Evolutionary conservation across 2,797 vertebrate genomes (phyloP), one percentile per base, ranked within the genome.

Genomic region (Manis pentadactyla): DNA sequence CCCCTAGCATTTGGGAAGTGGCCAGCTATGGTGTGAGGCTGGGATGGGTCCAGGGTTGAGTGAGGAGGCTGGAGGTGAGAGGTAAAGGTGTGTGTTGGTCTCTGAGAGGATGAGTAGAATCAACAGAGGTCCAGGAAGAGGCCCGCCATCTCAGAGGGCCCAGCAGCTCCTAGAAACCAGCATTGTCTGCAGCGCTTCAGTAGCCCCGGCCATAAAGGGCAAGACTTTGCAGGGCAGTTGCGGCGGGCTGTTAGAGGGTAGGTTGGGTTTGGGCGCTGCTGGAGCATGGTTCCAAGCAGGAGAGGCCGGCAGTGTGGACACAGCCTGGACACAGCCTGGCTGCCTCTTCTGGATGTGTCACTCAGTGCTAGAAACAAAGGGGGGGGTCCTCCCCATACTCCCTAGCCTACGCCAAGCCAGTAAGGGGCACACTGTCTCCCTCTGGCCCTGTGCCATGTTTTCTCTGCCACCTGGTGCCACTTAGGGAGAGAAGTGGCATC

Each of bases 391-490:
- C 55, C 25, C 1, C 5, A 0, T 15, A 5, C 7, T 59, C n/a
- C 34, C 5, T 0, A 2, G 11, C 12, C 39, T 3, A 15, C 51
- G n/a, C 27, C 19, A 27, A 23, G 63, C 87, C 42, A 5, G 73
- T 59, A 1, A 3, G 21, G 51, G 66, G 49, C 37, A 4, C 84
- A 0, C 42, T 4, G 27, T 46, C 53, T 5, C n/a, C 53, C 46
- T 85, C n/a, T 2, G 27, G 34, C 68, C 34, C 71, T 42, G 15
- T 69, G 90, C 93, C 95, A 81, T 63, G 4, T 95, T 96, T 90
- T 77, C 93, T 93, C 42, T 66, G 85, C 96, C 95, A 93, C 96
- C 96, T 96, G 96, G 94, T 97, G 79, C 94, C 97, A 93, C 96
- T 93, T 92, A 97, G 79, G 87, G 88, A 93, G 96, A 96, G 92